Conservation (phyloP, 2,113 vertebrate species). For the Dromaius novaehollandiae region DNA sequence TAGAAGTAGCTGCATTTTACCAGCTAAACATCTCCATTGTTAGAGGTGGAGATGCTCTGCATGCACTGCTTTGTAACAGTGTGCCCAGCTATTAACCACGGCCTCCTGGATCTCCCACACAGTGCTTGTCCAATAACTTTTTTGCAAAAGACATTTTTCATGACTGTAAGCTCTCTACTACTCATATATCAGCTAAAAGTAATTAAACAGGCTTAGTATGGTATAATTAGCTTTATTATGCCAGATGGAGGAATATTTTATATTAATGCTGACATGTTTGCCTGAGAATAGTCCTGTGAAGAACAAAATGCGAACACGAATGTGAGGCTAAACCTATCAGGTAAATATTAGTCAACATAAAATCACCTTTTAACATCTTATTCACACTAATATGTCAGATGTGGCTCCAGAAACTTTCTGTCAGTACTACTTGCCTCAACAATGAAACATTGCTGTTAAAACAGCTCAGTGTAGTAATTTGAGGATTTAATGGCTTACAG, state of each 20-base stretch:
- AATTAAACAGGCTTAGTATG: background rate
- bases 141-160: background rate
- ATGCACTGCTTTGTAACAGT: background rate
- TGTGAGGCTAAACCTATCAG: background rate
- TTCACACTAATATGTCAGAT: background rate
- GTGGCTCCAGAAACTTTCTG: background rate
- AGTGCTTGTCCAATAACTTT: background rate
- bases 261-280: background rate
- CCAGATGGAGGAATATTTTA: slow-evolving; percentile 8
- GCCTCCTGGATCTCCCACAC: background rate
- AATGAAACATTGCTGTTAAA: background rate
- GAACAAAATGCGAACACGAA: background rate
- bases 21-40: background rate
- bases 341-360: background rate
- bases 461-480: background rate
- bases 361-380: background rate
- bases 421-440: background rate
- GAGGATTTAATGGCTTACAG: background rate
- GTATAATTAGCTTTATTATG: slow-evolving; percentile 10
- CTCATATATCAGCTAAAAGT: background rate
- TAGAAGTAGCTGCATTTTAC: background rate
- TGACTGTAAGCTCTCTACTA: background rate
- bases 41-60: background rate
- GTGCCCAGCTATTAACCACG: background rate
- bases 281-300: background rate